Percentiles rank a stretch among this genome's conserved stretches.
phyloP scores from a whole-genome alignment of 2,888 invertebrate genomes.

The Homarus gammarus region DNA sequence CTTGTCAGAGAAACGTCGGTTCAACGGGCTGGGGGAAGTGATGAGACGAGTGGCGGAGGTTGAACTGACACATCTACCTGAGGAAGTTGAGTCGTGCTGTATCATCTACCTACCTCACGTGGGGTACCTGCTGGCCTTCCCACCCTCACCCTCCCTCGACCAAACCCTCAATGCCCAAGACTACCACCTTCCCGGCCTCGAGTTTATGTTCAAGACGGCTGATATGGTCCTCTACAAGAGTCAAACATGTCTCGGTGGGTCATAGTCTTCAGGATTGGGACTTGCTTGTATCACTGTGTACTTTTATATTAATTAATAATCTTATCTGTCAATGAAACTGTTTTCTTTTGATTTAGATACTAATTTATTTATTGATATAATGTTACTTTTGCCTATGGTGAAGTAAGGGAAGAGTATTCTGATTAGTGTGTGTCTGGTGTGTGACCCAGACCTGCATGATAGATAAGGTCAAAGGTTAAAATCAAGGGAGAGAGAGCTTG shows the following conservation, averaged over 20 bases:
- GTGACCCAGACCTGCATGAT: too few species aligned
- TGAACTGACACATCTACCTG: constrained; percentile 85
- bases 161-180: constrained; percentile 79
- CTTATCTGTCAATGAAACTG: too few species aligned
- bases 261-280: too few species aligned
- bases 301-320: too few species aligned
- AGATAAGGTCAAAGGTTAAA: too few species aligned
- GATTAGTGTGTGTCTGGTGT: too few species aligned
- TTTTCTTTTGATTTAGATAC: too few species aligned
- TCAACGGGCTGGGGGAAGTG: constrained; percentile 85
- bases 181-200: constrained; percentile 84
- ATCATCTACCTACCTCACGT: constrained; percentile 87
- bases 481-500: too few species aligned
- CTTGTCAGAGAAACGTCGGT: constrained; percentile 84
- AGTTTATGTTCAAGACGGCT: constrained; percentile 86
- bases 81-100: constrained; percentile 83
- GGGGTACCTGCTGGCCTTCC: constrained; percentile 89
- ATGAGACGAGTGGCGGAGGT: constrained; percentile 86
- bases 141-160: constrained; percentile 83
- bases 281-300: too few species aligned
- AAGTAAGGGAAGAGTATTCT: too few species aligned
- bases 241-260: constrained; percentile 82
- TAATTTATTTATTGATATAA: too few species aligned
- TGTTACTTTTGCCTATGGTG: too few species aligned
- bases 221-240: constrained; percentile 87